Conservation (phyloP, 1,140 invertebrate genomes). For the Orius insidiosus region DNA sequence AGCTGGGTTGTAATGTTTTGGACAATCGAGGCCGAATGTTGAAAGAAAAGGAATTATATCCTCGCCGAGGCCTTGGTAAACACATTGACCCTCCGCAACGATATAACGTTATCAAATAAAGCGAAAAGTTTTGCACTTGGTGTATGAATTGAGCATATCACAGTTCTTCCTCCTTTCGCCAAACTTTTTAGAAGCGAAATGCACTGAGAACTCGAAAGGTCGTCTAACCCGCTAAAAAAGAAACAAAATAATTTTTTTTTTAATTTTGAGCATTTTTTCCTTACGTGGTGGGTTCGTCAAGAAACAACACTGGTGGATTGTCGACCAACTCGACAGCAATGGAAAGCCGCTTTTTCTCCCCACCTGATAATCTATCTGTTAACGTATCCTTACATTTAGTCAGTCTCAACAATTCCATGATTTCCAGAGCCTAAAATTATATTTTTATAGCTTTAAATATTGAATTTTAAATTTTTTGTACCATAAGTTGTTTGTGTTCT, state of each 20-base stretch:
- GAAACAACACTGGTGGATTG: constrained; percentile 80
- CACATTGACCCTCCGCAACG: constrained; percentile 51
- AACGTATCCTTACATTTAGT: constrained; percentile 44
- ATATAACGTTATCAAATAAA: constrained; percentile 64
- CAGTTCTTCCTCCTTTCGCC: constrained; percentile 61
- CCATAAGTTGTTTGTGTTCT: constrained; percentile 48
- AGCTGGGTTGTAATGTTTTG: constrained; percentile 60
- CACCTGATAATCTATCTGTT: constrained; percentile 64
- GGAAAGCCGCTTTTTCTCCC: constrained; percentile 77
- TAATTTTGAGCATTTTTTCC: constrained; percentile 20
- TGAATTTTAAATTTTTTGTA: constrained; percentile 33
- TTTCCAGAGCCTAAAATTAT: constrained; percentile 45
- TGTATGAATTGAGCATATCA: constrained; percentile 83
- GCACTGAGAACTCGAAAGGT: constrained; percentile 56
- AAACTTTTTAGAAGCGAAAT: constrained; percentile 55
- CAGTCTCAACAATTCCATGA: constrained; percentile 45
- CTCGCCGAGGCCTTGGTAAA: constrained; percentile 46
- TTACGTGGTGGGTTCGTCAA: constrained; percentile 73
- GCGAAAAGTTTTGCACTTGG: constrained; percentile 64
- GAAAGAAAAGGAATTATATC: constrained; percentile 52
- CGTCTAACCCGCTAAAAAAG: constrained; percentile 49
- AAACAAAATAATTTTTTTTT: too few relatives aligned
- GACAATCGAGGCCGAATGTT: constrained; percentile 46
- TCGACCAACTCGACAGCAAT: constrained; percentile 85
- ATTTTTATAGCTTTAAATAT: neutral